A percentile compares a stretch with the other conserved stretches of the same genome.
These are phyloP conservation scores for Eupithecia inturbata DNA, from an alignment of 2,888 invertebrate genomes.

Conservation along the genomic window DNA sequence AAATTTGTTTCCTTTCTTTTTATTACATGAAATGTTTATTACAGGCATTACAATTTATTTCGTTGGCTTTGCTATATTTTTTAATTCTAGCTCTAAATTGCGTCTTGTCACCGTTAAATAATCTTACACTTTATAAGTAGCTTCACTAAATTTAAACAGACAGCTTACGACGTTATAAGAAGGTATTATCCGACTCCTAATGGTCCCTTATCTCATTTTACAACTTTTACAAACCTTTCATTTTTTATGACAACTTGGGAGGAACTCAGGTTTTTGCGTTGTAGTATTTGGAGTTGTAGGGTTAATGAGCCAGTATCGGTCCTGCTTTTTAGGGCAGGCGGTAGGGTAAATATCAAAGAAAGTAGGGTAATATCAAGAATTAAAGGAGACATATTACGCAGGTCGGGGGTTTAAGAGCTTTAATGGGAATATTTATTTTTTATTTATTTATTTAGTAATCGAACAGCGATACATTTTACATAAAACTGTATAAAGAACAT, in stretches of 20 bases:
- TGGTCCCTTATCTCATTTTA: slow-evolving; percentile 62
- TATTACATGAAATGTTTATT: no score
- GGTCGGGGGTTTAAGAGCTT: neutral
- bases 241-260: slow-evolving; percentile 49
- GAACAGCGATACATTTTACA: no score
- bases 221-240: slow-evolving; percentile 47
- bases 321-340: neutral
- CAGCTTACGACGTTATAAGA: slow-evolving; percentile 30
- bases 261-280: slow-evolving; percentile 45
- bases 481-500: no score
- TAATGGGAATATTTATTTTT: no score
- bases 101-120: slow-evolving; percentile 4
- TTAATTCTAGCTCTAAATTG: neutral
- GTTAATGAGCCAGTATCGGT: neutral
- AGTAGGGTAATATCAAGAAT: neutral
- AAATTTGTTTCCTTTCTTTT: no score
- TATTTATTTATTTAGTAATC: no score
- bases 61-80: neutral
- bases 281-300: slow-evolving; percentile 21
- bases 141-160: slow-evolving; percentile 26
- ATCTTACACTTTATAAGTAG: slow-evolving; percentile 12
- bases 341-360: neutral
- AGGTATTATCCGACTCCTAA: slow-evolving; percentile 45
- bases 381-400: neutral
- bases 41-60: neutral